Conservation (phyloP, 2,888 invertebrate species). For the Hirtodrosophila alboralis region DNA sequence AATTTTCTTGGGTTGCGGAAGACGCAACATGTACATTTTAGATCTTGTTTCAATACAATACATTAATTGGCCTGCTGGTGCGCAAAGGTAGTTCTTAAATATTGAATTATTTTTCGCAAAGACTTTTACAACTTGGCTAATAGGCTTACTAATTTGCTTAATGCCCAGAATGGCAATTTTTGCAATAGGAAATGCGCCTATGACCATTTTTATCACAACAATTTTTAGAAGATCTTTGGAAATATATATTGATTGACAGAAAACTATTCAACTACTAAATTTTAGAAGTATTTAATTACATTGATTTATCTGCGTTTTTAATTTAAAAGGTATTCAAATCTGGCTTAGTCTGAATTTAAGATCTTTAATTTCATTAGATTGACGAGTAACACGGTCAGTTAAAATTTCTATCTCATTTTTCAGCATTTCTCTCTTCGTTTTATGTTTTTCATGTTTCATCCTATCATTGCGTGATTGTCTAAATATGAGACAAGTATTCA, state of each 20-base stretch:
- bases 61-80: slow-evolving; percentile 51
- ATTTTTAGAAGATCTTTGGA: slow-evolving; percentile 3
- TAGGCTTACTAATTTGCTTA: slow-evolving; percentile 40
- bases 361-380: slow-evolving; percentile 36
- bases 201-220: slow-evolving; percentile 35
- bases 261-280: neutral
- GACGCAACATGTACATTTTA: slow-evolving; percentile 41
- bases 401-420: slow-evolving; percentile 17
- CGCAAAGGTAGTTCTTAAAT: slow-evolving; percentile 38
- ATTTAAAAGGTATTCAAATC: no score
- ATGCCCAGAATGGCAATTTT: slow-evolving; percentile 45
- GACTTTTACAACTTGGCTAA: slow-evolving; percentile 19
- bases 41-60: slow-evolving; percentile 43
- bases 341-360: slow-evolving; percentile 27
- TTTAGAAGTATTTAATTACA: no score
- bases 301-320: no score
- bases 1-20: slow-evolving; percentile 52
- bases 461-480: slow-evolving; percentile 53
- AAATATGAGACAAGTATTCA: neutral
- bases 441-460: slow-evolving; percentile 31
- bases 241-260: slow-evolving; percentile 16
- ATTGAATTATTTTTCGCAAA: slow-evolving; percentile 35
- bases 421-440: slow-evolving; percentile 10
- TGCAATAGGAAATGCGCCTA: slow-evolving; percentile 38
- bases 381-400: slow-evolving; percentile 29